Percentiles rank a stretch among this genome's conserved stretches.
Conservation (phyloP, 2,888 invertebrate genomes). For the Lysandra bellargus region DNA sequence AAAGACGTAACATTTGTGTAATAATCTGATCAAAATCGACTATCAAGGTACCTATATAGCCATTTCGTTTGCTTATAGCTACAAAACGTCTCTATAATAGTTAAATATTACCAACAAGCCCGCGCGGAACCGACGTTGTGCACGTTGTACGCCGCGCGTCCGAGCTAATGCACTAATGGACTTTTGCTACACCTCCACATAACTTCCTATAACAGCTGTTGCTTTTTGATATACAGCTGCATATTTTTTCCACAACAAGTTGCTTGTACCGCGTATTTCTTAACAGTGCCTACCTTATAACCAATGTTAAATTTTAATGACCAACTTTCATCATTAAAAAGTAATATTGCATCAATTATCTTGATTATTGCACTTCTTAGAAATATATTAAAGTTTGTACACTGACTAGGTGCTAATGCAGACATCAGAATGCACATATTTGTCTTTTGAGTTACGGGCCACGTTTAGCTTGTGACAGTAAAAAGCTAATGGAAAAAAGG, state of each 20-base stretch:
- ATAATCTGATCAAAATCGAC: too few relatives aligned
- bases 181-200: background rate
- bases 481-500: constrained; percentile 35
- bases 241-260: background rate
- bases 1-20: background rate
- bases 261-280: background rate
- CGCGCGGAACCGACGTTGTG: background rate
- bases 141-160: background rate
- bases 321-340: background rate
- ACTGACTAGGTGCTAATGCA: constrained; percentile 9
- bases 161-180: constrained; percentile 8
- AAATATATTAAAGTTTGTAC: background rate
- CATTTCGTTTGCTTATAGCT: background rate
- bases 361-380: background rate
- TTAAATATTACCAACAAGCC: background rate
- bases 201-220: background rate
- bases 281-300: too few relatives aligned
- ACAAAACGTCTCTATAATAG: background rate
- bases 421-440: constrained; percentile 28
- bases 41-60: background rate
- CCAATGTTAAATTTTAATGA: too few relatives aligned
- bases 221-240: background rate
- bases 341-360: background rate
- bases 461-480: constrained; percentile 26
- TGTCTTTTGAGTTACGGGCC: constrained; percentile 36